phyloP scores from a whole-genome alignment of 2,888 invertebrate genomes.

The Drosophila conformis region DNA sequence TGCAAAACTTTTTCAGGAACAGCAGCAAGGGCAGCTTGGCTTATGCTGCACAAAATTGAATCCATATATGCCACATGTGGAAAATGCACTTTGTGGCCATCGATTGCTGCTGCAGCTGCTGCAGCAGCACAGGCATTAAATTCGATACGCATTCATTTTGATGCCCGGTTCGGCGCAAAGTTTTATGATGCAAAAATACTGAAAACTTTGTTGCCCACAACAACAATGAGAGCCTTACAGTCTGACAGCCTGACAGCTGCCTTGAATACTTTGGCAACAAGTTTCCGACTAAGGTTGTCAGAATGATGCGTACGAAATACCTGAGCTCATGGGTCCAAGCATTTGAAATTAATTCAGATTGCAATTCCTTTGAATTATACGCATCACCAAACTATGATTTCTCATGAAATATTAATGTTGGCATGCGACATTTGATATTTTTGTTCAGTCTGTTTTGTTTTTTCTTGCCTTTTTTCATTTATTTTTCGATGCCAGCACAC shows the following conservation, averaged over 20 bases:
- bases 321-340: constrained; percentile 35
- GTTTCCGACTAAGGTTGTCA: constrained; percentile 22
- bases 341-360: constrained; percentile 74
- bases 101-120: constrained; percentile 35
- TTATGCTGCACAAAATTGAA: constrained; percentile 30
- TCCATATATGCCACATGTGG: constrained; percentile 12
- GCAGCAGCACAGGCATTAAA: constrained; percentile 47
- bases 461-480: constrained; percentile 9
- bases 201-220: constrained; percentile 39
- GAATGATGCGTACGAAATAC: constrained; percentile 43
- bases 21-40: constrained; percentile 22
- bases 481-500: neutral
- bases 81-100: constrained; percentile 54
- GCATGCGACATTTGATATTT: constrained; percentile 77
- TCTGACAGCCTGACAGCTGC: neutral
- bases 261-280: constrained; percentile 16
- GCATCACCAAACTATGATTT: constrained; percentile 78
- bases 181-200: constrained; percentile 60
- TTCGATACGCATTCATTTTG: constrained; percentile 55
- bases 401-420: constrained; percentile 77
- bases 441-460: constrained; percentile 43
- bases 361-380: constrained; percentile 79
- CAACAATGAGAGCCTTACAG: constrained; percentile 12
- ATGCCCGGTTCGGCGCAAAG: constrained; percentile 37
- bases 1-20: constrained; percentile 46